phyloP scores from a whole-genome alignment of 2,113 vertebrate species.

The Gnathonemus echidnorhynchus region DNA sequence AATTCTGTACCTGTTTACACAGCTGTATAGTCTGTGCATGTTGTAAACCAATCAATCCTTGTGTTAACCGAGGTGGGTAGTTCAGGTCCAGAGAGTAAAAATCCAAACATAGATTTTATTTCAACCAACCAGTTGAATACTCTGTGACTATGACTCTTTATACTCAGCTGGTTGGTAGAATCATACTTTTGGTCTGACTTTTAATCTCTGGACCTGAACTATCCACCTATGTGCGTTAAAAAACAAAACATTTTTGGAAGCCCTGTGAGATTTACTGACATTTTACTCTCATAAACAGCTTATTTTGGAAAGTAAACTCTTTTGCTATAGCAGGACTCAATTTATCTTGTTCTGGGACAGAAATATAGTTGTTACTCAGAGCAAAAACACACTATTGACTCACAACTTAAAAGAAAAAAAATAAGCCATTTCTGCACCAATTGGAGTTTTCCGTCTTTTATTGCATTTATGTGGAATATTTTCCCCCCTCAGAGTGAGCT shows the following conservation, averaged over 20 bases:
- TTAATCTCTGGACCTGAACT: background rate
- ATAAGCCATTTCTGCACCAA: background rate
- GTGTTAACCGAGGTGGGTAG: background rate
- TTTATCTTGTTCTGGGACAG: conserved; percentile 11
- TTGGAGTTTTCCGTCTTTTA: conserved; percentile 5
- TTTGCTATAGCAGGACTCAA: background rate
- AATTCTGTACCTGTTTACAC: background rate
- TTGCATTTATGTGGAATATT: conserved; percentile 5
- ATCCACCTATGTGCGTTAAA: background rate
- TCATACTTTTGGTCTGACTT: background rate
- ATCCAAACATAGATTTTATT: background rate
- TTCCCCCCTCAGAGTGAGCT: background rate
- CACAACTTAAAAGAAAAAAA: conserved; percentile 13
- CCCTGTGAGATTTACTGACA: background rate
- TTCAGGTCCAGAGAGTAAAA: background rate
- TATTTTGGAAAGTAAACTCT: background rate
- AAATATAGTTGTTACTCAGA: conserved; percentile 6
- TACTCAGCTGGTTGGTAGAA: background rate
- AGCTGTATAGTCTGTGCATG: background rate
- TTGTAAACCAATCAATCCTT: background rate
- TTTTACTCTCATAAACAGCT: conserved; percentile 7
- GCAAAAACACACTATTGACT: conserved; percentile 12
- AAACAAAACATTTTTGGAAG: background rate
- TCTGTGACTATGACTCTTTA: background rate
- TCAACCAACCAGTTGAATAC: background rate